These are phyloP conservation scores for Acanthisitta chloris DNA, from an alignment of 2,113 vertebrate species.

Conservation along the genomic window DNA sequence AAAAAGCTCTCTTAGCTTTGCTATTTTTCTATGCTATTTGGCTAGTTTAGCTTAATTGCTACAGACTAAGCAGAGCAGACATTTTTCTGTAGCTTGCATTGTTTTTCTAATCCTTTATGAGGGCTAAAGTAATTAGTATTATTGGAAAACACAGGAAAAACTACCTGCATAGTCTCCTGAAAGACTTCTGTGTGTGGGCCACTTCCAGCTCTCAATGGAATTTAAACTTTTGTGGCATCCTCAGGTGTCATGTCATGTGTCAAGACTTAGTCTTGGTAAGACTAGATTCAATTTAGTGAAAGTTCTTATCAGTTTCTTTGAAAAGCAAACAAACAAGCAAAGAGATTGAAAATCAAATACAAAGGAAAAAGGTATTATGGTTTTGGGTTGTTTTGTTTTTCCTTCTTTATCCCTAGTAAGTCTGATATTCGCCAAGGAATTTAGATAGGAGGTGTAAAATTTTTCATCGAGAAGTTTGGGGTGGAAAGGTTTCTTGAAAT, in stretches of 20 bases:
- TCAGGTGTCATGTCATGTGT: neutral
- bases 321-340: neutral
- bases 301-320: neutral
- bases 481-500: neutral
- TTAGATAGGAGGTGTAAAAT: neutral
- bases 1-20: neutral
- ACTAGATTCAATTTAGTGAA: neutral
- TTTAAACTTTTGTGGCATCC: neutral
- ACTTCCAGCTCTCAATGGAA: neutral
- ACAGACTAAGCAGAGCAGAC: neutral
- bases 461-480: neutral
- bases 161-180: neutral
- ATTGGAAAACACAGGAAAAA: neutral
- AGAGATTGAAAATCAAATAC: neutral
- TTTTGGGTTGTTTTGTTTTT: rapidly evolving
- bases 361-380: neutral
- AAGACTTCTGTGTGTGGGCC: neutral
- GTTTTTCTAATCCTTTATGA: neutral
- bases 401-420: neutral
- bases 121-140: neutral
- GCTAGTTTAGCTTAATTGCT: neutral
- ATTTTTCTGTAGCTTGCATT: neutral
- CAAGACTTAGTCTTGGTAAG: neutral
- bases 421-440: neutral
- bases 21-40: neutral